phyloP scores from a whole-genome alignment of 2,797 vertebrate species.

The Erpetoichthys calabaricus region DNA sequence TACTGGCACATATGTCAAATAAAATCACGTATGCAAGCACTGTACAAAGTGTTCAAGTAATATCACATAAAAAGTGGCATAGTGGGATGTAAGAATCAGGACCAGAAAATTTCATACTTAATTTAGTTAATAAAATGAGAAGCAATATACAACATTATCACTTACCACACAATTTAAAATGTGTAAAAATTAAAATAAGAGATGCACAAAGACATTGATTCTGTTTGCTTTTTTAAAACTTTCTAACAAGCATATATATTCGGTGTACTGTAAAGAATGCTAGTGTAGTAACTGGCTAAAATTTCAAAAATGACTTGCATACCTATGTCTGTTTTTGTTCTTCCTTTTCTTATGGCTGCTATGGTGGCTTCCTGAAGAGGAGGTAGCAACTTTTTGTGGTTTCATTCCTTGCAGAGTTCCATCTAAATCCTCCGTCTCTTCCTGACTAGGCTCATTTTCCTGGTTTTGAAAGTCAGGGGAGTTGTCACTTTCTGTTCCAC shows the following conservation, averaged over 20 bases:
- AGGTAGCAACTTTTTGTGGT: constrained; percentile 88
- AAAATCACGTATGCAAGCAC: too few species aligned
- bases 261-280: constrained; percentile 14
- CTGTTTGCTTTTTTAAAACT: constrained; percentile 10
- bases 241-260: constrained; percentile 8
- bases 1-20: too few species aligned
- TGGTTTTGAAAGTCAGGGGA: constrained; percentile 97
- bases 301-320: constrained; percentile 20
- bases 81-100: too few species aligned
- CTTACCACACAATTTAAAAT: constrained; percentile 41
- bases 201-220: constrained; percentile 25
- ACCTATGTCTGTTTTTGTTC: constrained; percentile 98
- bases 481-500: constrained; percentile 87
- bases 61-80: too few species aligned
- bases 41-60: too few species aligned
- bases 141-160: constrained; percentile 32
- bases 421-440: constrained; percentile 84
- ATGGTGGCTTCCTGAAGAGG: constrained; percentile 82
- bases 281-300: constrained; percentile 16
- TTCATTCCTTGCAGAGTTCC: constrained; percentile 85
- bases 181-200: constrained; percentile 31
- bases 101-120: too few species aligned
- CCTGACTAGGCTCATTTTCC: constrained; percentile 88
- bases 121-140: too few species aligned
- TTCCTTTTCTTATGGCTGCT: constrained; percentile 95